A percentile compares a stretch with the other conserved stretches of the same genome.
Evolutionary conservation across 1,140 invertebrate genomes (phyloP).

Genomic region (Lucilia cuprina): DNA sequence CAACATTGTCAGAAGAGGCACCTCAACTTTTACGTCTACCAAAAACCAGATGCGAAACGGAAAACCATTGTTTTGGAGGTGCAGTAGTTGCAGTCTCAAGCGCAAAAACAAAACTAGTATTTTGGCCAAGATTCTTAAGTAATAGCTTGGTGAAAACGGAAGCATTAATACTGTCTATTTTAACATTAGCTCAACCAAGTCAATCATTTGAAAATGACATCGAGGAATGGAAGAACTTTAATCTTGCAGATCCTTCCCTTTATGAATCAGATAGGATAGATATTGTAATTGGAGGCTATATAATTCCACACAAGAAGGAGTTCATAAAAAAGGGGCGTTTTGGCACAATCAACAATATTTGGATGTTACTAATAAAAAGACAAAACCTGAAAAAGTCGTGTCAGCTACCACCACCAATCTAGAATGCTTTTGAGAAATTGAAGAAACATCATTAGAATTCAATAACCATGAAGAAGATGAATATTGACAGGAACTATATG

Average conservation of each 20-base stretch:
- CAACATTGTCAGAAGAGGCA: no score
- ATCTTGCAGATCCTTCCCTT: constrained; percentile 22
- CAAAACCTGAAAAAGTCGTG: no score
- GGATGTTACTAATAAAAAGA: background rate
- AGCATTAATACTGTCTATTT: background rate
- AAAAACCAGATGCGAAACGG: no score
- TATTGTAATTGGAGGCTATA: constrained; percentile 11
- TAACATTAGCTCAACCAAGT: background rate
- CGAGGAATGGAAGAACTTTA: constrained; percentile 23
- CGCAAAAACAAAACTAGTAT: background rate
- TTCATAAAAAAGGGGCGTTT: background rate
- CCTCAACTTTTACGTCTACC: no score
- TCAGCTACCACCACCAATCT: no score
- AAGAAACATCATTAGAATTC: no score
- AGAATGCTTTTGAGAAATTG: no score
- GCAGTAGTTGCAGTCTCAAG: background rate
- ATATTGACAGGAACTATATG: background rate
- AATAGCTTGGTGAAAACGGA: background rate
- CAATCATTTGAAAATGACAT: no score
- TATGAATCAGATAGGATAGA: constrained; percentile 23
- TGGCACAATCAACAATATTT: background rate
- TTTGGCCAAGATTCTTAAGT: background rate
- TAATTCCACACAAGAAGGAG: no score
- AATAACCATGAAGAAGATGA: no score
- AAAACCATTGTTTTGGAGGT: background rate